Evolutionary conservation across 2,888 invertebrate genomes (phyloP), one percentile per base, ranked within the genome.

Genomic region (Pandemis cinnamomeana): DNA sequence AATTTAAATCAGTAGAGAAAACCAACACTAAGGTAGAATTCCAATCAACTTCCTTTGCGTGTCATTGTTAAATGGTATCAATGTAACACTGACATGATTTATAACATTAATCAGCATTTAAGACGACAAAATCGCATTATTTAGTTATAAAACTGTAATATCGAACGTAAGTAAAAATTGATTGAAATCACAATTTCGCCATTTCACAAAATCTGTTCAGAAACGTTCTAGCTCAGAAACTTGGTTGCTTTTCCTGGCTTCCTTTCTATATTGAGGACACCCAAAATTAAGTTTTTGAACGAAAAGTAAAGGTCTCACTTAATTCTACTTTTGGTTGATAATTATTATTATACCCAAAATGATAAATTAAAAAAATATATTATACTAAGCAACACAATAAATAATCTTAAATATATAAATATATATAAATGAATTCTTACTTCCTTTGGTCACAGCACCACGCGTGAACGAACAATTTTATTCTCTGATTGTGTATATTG

Each of bases 151-250:
- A 87, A 84, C 80, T 81, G 79, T 79, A 80, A 83, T 83, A 84
- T 80, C 78, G 85, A 84, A 85, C 81, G 81, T 83, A 84, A 84
- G 88, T 74, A 85, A 87, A 88, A 82, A 87, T 86, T 88, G 84
- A 88, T 87, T 86, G 82, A 87, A 86, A 86, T 85, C 87, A 89
- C 89, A 88, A 89, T 89, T 89, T 92, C 92, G 93, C 93, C 93
- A 93, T 93, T 92, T 90, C 91, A 89, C 87, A 88, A 87, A 88
- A 81, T 82, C 78, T 63, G 82, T 83, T 83, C 79, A 78, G 81
- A 55, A 55, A 55, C 20, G 20, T 20, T 55, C 20, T 15, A 55
- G 8, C 15, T 83, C 79, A 78, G 81, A 82, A 85, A 83, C 76
- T 67, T 60, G 61, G 60, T 48, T 44, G 11, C 48, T 68, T 64